These are phyloP conservation scores for Rousettus leschenaultii DNA, from an alignment of 2,113 vertebrate species.

Conservation along the genomic window DNA sequence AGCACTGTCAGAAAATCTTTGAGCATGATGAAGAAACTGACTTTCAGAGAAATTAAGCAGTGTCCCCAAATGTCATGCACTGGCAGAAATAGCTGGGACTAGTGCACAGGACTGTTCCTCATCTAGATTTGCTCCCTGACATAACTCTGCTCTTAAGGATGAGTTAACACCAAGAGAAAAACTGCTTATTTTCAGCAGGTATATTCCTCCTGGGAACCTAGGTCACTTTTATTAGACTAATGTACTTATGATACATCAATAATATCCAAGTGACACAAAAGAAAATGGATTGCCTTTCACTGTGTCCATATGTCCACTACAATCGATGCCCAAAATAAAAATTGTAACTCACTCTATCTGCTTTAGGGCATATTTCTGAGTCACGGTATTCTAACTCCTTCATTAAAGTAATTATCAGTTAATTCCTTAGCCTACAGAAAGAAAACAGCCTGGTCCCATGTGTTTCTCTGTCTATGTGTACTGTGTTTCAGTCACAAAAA, in stretches of 20 bases:
- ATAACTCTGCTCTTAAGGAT: not conserved
- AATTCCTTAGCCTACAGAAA: not conserved
- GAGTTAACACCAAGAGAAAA: not conserved
- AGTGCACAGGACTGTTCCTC: rapidly evolving
- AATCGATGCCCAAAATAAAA: not conserved
- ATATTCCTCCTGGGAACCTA: not conserved
- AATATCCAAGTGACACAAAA: not conserved
- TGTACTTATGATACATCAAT: not conserved
- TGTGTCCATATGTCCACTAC: not conserved
- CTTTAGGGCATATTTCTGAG: not conserved
- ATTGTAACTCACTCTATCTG: not conserved
- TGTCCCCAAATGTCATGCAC: not conserved
- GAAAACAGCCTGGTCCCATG: rapidly evolving
- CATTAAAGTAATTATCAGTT: not conserved
- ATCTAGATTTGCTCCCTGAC: not conserved
- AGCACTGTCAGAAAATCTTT: not conserved
- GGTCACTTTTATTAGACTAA: not conserved
- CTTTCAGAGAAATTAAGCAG: not conserved
- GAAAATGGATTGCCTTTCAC: not conserved
- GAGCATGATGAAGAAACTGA: not conserved
- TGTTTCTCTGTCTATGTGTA: not conserved
- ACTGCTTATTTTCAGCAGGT: not conserved
- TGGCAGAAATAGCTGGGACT: not conserved
- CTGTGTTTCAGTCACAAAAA: not conserved
- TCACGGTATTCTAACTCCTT: not conserved